phyloP scores from a whole-genome alignment of 2,113 vertebrate genomes.

The Rallus limicola region DNA sequence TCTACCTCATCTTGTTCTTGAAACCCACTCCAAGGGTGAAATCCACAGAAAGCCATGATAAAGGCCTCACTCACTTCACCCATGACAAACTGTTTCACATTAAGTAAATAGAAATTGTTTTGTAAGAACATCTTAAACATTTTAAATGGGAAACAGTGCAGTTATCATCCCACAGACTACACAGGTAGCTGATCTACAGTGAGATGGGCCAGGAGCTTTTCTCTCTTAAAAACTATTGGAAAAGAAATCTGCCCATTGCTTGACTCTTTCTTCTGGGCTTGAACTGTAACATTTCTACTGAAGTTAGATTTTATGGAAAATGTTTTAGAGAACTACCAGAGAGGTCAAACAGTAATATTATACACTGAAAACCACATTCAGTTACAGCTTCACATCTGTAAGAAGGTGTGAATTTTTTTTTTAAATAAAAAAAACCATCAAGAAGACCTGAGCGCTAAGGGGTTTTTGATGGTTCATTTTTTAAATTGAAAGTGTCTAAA shows the following conservation, averaged over 20 bases:
- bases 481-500: not conserved
- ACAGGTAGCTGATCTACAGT: not conserved
- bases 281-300: not conserved
- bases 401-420: not conserved
- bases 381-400: not conserved
- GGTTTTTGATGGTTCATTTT: not conserved
- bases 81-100: not conserved
- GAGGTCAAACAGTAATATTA: not conserved
- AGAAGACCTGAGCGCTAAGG: not conserved
- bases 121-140: not conserved
- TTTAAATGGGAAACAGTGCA: not conserved
- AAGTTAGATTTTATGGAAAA: not conserved
- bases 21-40: not conserved
- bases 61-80: not conserved
- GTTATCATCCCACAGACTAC: not conserved
- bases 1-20: not conserved
- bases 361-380: not conserved
- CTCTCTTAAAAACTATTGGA: not conserved
- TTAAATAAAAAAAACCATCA: not conserved
- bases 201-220: not conserved
- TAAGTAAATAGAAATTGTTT: not conserved
- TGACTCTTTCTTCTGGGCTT: not conserved
- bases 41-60: not conserved
- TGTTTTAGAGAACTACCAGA: not conserved
- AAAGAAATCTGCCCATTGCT: not conserved